These are phyloP conservation scores for Holotrichia oblita DNA, from an alignment of 1,140 invertebrate species.

Conservation along the genomic window DNA sequence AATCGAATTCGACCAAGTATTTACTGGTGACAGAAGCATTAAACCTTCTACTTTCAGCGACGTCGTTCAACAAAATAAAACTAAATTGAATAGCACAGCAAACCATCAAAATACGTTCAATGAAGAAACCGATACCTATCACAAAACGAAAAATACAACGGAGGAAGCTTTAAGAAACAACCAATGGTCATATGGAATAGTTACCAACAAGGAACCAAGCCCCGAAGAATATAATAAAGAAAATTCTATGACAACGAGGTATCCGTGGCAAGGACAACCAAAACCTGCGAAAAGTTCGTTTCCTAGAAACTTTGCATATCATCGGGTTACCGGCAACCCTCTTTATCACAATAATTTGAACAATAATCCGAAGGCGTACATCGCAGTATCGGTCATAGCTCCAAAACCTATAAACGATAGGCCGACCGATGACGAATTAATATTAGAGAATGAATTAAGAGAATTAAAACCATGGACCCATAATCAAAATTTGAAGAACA, in stretches of 20 bases:
- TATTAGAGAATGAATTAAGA: constrained; percentile 57
- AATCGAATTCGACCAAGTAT: neutral
- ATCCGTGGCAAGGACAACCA: constrained; percentile 40
- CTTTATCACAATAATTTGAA: constrained; percentile 48
- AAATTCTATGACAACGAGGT: constrained; percentile 42
- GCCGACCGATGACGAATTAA: constrained; percentile 51
- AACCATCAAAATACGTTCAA: neutral
- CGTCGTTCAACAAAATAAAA: neutral
- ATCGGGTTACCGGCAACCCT: constrained; percentile 58
- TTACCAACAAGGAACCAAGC: neutral
- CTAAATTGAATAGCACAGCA: neutral
- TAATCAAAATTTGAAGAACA: constrained; percentile 47
- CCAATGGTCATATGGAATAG: constrained; percentile 48
- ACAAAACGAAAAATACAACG: constrained; percentile 41
- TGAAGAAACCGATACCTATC: neutral
- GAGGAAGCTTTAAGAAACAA: constrained; percentile 40
- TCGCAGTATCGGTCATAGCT: constrained; percentile 59
- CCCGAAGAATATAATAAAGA: neutral
- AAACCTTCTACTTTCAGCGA: neutral
- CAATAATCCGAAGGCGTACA: constrained; percentile 59
- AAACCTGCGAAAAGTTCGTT: constrained; percentile 43
- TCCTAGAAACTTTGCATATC: constrained; percentile 57
- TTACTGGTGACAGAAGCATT: neutral
- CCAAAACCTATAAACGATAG: constrained; percentile 50
- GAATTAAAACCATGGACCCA: constrained; percentile 57